Conservation (phyloP, 2,888 invertebrate species). For the Acanthoscelides obtectus region DNA sequence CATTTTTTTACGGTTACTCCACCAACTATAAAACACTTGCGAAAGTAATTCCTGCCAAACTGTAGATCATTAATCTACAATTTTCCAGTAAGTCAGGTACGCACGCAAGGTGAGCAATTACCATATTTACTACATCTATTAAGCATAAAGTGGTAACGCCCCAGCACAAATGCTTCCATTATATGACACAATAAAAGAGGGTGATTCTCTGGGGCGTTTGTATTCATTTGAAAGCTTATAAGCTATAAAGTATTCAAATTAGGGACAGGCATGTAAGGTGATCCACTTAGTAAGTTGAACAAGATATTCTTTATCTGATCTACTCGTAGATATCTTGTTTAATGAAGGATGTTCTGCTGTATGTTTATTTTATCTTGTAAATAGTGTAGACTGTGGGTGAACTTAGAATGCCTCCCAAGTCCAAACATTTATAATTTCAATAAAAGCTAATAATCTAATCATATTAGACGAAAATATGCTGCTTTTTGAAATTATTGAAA, state of each 20-base stretch:
- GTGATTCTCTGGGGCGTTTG: neutral
- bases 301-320: neutral
- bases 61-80: neutral
- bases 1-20: too few species aligned
- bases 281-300: neutral
- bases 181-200: neutral
- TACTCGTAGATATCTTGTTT: too few species aligned
- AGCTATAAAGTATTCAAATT: neutral
- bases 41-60: too few species aligned
- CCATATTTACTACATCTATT: neutral
- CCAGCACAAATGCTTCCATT: neutral
- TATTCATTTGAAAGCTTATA: neutral
- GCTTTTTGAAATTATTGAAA: too few species aligned
- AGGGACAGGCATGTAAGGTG: neutral
- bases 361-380: too few species aligned
- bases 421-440: too few species aligned
- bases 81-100: neutral
- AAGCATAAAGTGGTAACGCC: neutral
- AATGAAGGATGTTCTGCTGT: too few species aligned
- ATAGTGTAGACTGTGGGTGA: too few species aligned
- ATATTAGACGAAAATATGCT: too few species aligned
- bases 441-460: too few species aligned
- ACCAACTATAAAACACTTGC: too few species aligned
- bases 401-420: too few species aligned
- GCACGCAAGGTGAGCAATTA: neutral